A percentile compares a stretch with the other conserved stretches of the same genome.
phyloP scores from a whole-genome alignment of 1,140 invertebrate species.

The Macrotrachela quadricornifera region DNA sequence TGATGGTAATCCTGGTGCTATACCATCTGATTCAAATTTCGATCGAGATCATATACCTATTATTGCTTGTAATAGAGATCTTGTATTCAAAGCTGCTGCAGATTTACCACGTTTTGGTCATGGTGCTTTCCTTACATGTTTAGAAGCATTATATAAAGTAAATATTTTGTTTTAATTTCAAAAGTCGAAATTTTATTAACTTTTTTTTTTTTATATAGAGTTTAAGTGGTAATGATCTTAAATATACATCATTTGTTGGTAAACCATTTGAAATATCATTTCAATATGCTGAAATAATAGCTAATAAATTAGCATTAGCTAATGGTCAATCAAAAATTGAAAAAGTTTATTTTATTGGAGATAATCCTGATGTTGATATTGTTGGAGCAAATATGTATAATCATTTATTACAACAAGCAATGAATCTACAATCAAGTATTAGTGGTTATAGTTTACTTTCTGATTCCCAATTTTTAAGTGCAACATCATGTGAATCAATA shows the following conservation, averaged over 20 bases:
- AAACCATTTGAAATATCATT: constrained; percentile 47
- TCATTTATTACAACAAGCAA: too few species aligned
- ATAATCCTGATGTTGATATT: constrained; percentile 15
- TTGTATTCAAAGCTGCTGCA: constrained; percentile 45
- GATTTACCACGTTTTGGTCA: constrained; percentile 43
- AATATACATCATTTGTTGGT: constrained; percentile 41
- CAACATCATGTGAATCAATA: constrained; percentile 13
- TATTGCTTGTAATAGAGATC: constrained; percentile 45
- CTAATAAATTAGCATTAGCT: constrained; percentile 36
- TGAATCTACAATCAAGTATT: too few species aligned
- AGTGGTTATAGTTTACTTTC: too few species aligned
- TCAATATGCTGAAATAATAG: constrained; percentile 39
- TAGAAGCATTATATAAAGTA: constrained; percentile 41
- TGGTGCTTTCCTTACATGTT: constrained; percentile 43
- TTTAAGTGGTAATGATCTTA: constrained; percentile 39
- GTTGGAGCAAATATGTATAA: constrained; percentile 15
- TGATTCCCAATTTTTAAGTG: too few species aligned
- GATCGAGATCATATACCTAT: constrained; percentile 37
- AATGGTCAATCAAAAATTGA: constrained; percentile 34
- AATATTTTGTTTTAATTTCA: not conserved
- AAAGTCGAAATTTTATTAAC: not conserved
- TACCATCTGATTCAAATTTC: not conserved
- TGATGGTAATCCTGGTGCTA: constrained; percentile 30
- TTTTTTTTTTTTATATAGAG: constrained; percentile 23
- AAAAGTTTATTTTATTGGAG: constrained; percentile 39